These are phyloP conservation scores for Hozukius guyotensis DNA, from an alignment of 2,797 vertebrate genomes.

Conservation along the genomic window DNA sequence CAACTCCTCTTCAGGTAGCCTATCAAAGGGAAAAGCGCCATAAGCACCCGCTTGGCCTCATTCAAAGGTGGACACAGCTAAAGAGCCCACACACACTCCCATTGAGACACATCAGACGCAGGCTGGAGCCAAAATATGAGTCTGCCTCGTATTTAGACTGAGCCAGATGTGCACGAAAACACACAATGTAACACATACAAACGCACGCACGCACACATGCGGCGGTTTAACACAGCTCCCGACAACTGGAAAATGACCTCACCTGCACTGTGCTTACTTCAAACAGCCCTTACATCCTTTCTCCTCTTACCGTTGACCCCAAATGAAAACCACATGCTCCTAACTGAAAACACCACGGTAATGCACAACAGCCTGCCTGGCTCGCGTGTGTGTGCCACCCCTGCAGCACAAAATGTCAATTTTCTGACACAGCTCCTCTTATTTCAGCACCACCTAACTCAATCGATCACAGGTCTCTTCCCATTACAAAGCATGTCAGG, in stretches of 20 bases:
- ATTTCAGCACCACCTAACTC: slow-evolving; percentile 15
- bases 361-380: slow-evolving; percentile 40
- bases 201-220: slow-evolving; percentile 23
- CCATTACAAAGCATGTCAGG: slow-evolving; percentile 47
- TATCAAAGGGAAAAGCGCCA: slow-evolving; percentile 21
- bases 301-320: slow-evolving; percentile 59
- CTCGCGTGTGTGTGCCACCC: slow-evolving; percentile 33
- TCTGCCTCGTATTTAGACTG: slow-evolving; percentile 34
- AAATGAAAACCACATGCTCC: slow-evolving; percentile 76
- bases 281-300: slow-evolving; percentile 78
- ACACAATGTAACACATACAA: slow-evolving; percentile 35
- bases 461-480: slow-evolving; percentile 59
- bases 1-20: slow-evolving; percentile 27
- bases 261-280: slow-evolving; percentile 79
- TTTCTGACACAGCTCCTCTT: slow-evolving; percentile 24
- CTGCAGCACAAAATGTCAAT: slow-evolving; percentile 45
- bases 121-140: slow-evolving; percentile 40
- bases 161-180: slow-evolving; percentile 52
- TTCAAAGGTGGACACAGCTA: slow-evolving; percentile 26
- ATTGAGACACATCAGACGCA: slow-evolving; percentile 14
- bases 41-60: slow-evolving; percentile 18
- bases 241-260: slow-evolving; percentile 79
- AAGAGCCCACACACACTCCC: slow-evolving; percentile 52
- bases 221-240: slow-evolving; percentile 36
- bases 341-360: slow-evolving; percentile 59